phyloP scores from a whole-genome alignment of 2,888 invertebrate species.

The Diadegma fenestrale region DNA sequence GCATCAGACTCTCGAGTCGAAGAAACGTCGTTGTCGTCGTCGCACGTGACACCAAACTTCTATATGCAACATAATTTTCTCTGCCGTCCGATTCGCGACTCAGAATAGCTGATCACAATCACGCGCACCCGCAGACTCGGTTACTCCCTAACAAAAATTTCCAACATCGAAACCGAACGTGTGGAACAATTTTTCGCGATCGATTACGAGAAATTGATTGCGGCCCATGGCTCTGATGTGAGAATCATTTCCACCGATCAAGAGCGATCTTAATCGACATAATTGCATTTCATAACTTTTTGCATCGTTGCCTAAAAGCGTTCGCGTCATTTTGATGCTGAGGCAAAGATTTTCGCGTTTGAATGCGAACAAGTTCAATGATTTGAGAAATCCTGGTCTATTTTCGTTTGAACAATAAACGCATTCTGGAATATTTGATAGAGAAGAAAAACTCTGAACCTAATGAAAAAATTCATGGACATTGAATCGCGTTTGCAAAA shows the following conservation, averaged over 20 bases:
- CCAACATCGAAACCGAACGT: neutral
- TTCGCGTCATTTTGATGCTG: neutral
- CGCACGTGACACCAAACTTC: slow-evolving; percentile 40
- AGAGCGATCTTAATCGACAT: neutral
- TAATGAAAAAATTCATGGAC: neutral
- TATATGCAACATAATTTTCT: slow-evolving; percentile 39
- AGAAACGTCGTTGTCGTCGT: slow-evolving; percentile 34
- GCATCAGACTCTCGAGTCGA: neutral
- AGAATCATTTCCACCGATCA: neutral
- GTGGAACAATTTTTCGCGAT: neutral
- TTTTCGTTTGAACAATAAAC: neutral
- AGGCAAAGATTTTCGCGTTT: neutral
- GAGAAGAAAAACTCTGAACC: neutral
- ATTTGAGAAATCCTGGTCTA: neutral
- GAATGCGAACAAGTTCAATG: neutral
- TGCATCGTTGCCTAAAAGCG: neutral
- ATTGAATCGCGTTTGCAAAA: neutral
- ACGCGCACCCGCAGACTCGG: slow-evolving; percentile 6
- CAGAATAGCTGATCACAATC: slow-evolving; percentile 48
- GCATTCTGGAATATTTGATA: neutral
- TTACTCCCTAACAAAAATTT: neutral
- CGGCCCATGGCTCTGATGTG: neutral
- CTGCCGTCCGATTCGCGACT: slow-evolving; percentile 34
- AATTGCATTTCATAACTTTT: neutral
- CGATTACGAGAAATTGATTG: neutral